Evolutionary conservation across 2,113 vertebrate genomes (phyloP), one percentile per base, ranked within the genome.

Genomic region (Gambusia holbrooki): DNA sequence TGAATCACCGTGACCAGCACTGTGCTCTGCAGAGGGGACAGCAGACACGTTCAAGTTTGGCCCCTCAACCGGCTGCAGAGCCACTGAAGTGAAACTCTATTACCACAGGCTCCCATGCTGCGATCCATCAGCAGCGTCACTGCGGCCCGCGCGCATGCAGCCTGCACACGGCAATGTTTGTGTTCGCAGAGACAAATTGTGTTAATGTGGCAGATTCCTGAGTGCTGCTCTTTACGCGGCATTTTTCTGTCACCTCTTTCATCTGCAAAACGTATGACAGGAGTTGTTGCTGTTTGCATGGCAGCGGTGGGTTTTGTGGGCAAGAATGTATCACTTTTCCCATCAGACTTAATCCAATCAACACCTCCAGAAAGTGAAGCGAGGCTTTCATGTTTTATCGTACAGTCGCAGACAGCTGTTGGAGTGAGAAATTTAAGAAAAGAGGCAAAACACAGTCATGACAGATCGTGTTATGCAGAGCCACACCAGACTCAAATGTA

Each of bases 71-170:
- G 81, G 86, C 90, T 89, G 82, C 84, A 73, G 71, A 89, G 71
- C 76, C 84, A 88, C 77, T 94, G 87, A 88, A 90, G 87, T 92
- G 90, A 92, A 93, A 93, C 93, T 89, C 88, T 86, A 93, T 94
- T 93, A 94, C 91, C 90, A 82, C 71, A 73, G 74, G 88, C 72
- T 81, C 87, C 82, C 84, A 84, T 74, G 66, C 74, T 71, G 4
- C 33, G 78, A 91, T 93, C 85, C 88, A 93, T 93, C 92, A 92
- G 84, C 60, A 11, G 71, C 65, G 35, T 80, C 84, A 80, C 83
- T 74, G 62, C 74, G 58, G 51, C 33, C 62, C 22, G 17, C 37
- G 65, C 42, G 40, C 67, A 68, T 25, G 5, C 37, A 27, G 66
- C 33, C n/a, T n/a, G 40, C 19, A 68, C 40, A 69, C 73, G 7